phyloP scores from a whole-genome alignment of 1,140 invertebrate genomes.

The Coenobita brevimanus region DNA sequence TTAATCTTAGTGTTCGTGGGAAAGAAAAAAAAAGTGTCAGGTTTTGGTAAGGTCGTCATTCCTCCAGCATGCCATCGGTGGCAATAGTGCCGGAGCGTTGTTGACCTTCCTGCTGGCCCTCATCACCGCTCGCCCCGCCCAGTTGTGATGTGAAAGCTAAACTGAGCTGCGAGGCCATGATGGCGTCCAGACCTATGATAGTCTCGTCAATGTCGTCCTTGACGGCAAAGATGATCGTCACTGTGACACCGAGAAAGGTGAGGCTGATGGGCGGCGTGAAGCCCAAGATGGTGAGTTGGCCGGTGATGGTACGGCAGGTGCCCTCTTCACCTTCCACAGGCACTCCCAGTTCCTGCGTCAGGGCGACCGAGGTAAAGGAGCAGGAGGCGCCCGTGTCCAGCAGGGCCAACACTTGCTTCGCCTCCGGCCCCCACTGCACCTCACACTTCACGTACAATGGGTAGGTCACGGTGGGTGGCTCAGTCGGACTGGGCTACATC shows the following conservation, averaged over 20 bases:
- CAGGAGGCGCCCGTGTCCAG: constrained; percentile 32
- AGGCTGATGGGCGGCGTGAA: not conserved
- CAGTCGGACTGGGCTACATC: not conserved
- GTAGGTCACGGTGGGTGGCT: not conserved
- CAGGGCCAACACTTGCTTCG: not conserved
- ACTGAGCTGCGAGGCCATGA: too few species aligned
- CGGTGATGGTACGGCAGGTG: constrained; percentile 6
- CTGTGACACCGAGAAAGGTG: constrained; percentile 4
- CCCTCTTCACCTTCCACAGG: not conserved
- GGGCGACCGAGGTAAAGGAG: not conserved
- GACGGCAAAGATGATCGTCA: too few species aligned
- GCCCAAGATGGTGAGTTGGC: not conserved
- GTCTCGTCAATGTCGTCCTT: too few species aligned
- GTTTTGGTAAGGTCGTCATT: too few species aligned
- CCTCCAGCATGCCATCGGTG: too few species aligned
- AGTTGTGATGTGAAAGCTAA: too few species aligned
- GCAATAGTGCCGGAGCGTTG: too few species aligned
- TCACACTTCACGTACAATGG: not conserved
- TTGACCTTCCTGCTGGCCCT: too few species aligned
- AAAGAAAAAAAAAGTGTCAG: too few species aligned
- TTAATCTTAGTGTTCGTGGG: too few species aligned
- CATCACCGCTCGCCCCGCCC: too few species aligned
- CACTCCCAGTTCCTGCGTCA: not conserved
- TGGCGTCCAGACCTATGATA: too few species aligned
- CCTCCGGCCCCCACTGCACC: not conserved